phyloP scores from a whole-genome alignment of 2,888 invertebrate species.

The Polydesmus complanatus region DNA sequence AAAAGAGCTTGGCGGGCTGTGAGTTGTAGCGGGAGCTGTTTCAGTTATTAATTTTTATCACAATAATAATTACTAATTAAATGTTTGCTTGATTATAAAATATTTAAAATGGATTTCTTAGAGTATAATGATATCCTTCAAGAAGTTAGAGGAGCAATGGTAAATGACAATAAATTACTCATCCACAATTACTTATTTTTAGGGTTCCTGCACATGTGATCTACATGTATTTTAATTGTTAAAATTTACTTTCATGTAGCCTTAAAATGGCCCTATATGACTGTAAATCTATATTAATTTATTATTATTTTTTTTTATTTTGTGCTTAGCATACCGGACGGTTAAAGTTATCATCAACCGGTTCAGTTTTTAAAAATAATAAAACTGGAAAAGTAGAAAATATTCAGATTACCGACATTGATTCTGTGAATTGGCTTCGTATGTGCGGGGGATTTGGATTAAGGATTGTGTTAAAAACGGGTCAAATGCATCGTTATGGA shows the following conservation, averaged over 20 bases:
- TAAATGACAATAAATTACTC: constrained; percentile 36
- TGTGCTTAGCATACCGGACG: constrained; percentile 67
- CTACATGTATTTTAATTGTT: too few species aligned
- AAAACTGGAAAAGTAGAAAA: constrained; percentile 95
- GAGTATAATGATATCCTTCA: constrained; percentile 58
- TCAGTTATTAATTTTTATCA: too few species aligned
- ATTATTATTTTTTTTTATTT: neutral
- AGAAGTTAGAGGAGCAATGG: constrained; percentile 39
- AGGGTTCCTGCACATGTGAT: neutral
- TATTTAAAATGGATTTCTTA: constrained; percentile 53
- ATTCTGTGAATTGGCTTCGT: constrained; percentile 79
- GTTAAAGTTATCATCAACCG: constrained; percentile 79
- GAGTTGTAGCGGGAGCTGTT: too few species aligned
- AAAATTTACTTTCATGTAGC: neutral
- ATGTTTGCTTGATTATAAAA: neutral
- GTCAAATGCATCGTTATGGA: constrained; percentile 74
- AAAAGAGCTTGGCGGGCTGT: too few species aligned
- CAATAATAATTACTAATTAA: neutral
- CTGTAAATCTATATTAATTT: constrained; percentile 13
- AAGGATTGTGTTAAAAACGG: constrained; percentile 76
- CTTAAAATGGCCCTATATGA: constrained; percentile 13
- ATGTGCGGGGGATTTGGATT: constrained; percentile 83
- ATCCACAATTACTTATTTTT: neutral
- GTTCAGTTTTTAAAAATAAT: constrained; percentile 81
- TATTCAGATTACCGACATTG: constrained; percentile 67